Base-by-base conservation (phyloP, 2,113 vertebrate genomes). In the Scytalopus superciliaris region DNA sequence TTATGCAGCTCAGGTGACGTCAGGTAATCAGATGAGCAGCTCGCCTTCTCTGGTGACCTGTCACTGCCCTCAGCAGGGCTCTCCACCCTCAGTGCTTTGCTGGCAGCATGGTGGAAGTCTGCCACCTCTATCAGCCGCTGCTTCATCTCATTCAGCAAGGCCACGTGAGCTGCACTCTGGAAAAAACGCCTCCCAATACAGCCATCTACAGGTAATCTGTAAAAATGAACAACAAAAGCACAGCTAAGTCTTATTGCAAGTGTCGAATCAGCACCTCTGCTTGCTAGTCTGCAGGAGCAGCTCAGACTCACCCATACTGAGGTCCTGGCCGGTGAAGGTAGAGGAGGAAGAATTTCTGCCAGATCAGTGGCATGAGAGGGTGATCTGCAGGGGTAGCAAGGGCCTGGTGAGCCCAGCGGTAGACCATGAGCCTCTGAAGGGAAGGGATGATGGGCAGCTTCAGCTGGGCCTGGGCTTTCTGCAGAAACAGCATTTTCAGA, bases 281-380 rank as follows among this genome's bases (percentile, higher is more conserved):
- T 39, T n/a, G 27, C 14, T 66, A 7, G 12, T 53, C 60, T 44
- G 14, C 22, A 42, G 42, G 10, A 83, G 60, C 14, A 16, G 22
- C 30, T 69, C 33, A 78, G 59, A 92, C 97, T 60, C 99, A 99
- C 99, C 99, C 99, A 44, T 99, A 99, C 18, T 99, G 99, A 2
- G 99, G 99, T 66, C 99, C 99, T 67, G 99, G 99, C 64, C 99
- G 99, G 79, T 98, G 98, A 59, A 99, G 98, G 91, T 99, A 99
- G 33, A 99, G 98, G 82, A 99, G 98, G 69, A 99, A 98, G 96
- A 99, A 99, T 90, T 99, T 99, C 96, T 99, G 99, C 99, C 99
- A 99, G 81, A 99, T 97, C 8, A 99, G 98, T 0, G 99, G 99
- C 92, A 99, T 96, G 44, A 99, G 98, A 23, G 99, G 99, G 84